Conservation (phyloP, 1,140 invertebrate genomes). For the Epicauta chinensis region DNA sequence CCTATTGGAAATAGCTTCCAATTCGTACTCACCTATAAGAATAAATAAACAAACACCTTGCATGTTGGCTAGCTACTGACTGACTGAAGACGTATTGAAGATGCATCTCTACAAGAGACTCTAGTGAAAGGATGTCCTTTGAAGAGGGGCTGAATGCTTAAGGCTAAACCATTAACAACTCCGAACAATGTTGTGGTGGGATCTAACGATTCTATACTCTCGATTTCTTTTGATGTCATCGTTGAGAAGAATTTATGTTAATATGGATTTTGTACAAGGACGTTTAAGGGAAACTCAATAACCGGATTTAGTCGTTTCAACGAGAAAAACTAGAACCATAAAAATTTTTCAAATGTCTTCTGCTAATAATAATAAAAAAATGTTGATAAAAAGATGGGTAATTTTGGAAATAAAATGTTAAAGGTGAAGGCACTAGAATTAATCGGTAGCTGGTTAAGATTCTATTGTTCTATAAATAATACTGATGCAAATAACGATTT, state of each 20-base stretch:
- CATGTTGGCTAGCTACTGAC: conserved; percentile 35
- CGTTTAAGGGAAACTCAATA: neutral
- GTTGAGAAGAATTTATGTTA: neutral
- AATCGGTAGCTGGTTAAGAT: no score
- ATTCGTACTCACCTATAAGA: conserved; percentile 38
- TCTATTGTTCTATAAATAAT: no score
- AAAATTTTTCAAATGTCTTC: no score
- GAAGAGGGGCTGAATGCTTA: conserved; percentile 10
- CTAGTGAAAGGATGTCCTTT: conserved; percentile 32
- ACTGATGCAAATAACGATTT: no score
- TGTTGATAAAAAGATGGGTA: no score
- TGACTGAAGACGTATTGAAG: conserved; percentile 33
- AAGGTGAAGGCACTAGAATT: no score
- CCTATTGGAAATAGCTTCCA: neutral
- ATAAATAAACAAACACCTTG: conserved; percentile 38
- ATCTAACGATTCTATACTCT: conserved; percentile 8
- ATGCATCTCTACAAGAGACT: conserved; percentile 22
- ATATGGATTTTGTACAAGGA: neutral
- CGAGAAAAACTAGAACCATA: no score
- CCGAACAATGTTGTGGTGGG: conserved; percentile 6
- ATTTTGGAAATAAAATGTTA: no score
- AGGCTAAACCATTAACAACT: no score
- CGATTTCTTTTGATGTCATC: conserved; percentile 7
- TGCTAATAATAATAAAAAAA: no score
- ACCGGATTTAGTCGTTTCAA: neutral